Base-by-base conservation (phyloP, 2,888 invertebrate species). In the Apamea anceps region DNA sequence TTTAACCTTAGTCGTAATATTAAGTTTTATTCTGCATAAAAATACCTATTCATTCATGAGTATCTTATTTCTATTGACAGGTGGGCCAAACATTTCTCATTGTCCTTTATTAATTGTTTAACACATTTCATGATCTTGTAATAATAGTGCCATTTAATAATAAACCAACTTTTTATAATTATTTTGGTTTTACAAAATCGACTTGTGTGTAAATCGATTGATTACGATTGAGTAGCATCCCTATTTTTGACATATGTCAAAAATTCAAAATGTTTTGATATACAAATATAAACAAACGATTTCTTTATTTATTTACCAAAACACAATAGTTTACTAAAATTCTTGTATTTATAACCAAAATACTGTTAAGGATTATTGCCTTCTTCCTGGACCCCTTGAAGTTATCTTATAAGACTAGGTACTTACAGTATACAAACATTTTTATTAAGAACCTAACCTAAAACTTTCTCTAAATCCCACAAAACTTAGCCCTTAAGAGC, bases 181-280 rank as follows among this genome's bases (percentile, higher is more conserved):
- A n/a, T 45, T 48, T 28, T 48, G 4, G 2, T 48, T 70, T 21
- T 51, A 48, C 7, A 70, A 70, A 70, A 48, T 48, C 7, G 13
- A 48, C 21, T 48, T 0, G 28, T 48, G 1, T 21, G 21, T 13
- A 28, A 70, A 28, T 28, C 13, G 7, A 70, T 21, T 1, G 28
- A 48, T 21, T 48, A 13, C 21, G 1, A 70, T 21, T 48, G 12
- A 42, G 8, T 42, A 63, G 0, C 42, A 71, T 42, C 63, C 28
- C 65, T 72, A 25, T 66, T 65, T 42, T 28, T 45, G 45, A 66
- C 66, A 72, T 25, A 65, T 66, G 65, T 66, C 42, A 45, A 72
- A 45, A 13, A 2, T 42, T 42, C 13, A 2, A 37, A 45, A 21
- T 42, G 63, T 62, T 62, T 4, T 13, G 10, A 0, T 12, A 45